Evolutionary conservation across 2,113 vertebrate species (phyloP).

Genomic region (Pristiophorus japonicus): DNA sequence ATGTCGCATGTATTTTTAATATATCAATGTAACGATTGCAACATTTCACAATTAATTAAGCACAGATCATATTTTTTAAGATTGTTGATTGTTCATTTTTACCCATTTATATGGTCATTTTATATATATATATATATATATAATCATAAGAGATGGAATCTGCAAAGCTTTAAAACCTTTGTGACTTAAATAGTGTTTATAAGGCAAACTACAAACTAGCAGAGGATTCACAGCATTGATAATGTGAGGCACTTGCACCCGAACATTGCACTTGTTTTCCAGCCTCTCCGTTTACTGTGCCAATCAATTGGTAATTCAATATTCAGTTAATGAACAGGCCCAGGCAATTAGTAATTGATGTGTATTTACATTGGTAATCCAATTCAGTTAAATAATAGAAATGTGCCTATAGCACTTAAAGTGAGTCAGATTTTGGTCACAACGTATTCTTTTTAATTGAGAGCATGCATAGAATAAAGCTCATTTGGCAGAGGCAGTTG

Average conservation of each 20-base stretch:
- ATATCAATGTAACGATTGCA: neutral
- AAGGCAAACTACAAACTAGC: neutral
- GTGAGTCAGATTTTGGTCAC: constrained; percentile 28
- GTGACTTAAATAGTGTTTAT: neutral
- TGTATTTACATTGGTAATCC: constrained; percentile 36
- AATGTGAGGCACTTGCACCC: neutral
- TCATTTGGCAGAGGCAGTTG: neutral
- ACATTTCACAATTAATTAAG: neutral
- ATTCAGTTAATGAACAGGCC: constrained; percentile 35
- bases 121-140: too few species aligned
- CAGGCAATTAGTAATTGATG: constrained; percentile 36
- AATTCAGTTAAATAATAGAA: constrained; percentile 37
- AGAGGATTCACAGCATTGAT: neutral
- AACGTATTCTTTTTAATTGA: constrained; percentile 26
- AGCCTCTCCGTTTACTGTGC: constrained; percentile 20
- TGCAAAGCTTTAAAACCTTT: neutral
- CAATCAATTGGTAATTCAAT: constrained; percentile 37
- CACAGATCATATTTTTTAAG: neutral
- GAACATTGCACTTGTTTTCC: neutral
- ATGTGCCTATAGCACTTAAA: constrained; percentile 33
- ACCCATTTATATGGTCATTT: neutral
- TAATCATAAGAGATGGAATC: neutral
- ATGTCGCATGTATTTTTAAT: neutral
- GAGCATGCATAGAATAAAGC: neutral
- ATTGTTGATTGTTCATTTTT: neutral